Evolutionary conservation across 1,140 invertebrate species (phyloP), one percentile per base, ranked within the genome.

Genomic region (Zaprionus ornatus): DNA sequence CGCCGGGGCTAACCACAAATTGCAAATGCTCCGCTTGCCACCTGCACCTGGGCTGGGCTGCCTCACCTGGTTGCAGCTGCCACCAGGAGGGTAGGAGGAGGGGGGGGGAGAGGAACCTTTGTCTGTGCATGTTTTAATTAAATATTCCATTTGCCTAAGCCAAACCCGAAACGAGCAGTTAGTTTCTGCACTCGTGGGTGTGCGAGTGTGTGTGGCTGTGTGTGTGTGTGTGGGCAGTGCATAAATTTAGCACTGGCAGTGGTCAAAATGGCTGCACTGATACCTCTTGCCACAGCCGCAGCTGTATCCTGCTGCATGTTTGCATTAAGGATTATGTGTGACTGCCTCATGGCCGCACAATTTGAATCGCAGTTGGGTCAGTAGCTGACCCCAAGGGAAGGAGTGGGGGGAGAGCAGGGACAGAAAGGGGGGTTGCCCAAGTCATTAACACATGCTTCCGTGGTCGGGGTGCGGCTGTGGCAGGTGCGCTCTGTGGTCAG

Each of bases 131-230:
- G 84, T 88, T 88, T 88, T 91, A 91, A 90, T 91, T 91, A 91
- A 91, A 91, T 90, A 90, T 90, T 90, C 87, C 86, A 90, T 90
- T 90, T 90, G 74, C 86, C 82, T 86, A 90, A 86, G 71, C 81
- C 67, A 77, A 83, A 83, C 79, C 68, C 74, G 23, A 75, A 72
- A 70, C 57, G 77, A 63, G 66, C 77, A 83, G 84, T 87, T 86
- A 82, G 80, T 82, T 79, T 23, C 55, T 62, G 65, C 71, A 55
- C 32, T 35, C 21, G n/a, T 19, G 12, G n/a, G 12, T 65, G 32
- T 57, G 55, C 6, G 69, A 29, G 15, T 45, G 45, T n/a, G n/a
- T 37, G 19, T 29, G 35, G n/a, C n/a, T 50, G 45, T 50, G 45
- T 42, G 13, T n/a, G 29, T 27, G 56, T 21, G 65, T 48, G 66